Evolutionary conservation across 1,140 invertebrate species (phyloP), one percentile per base, ranked within the genome.

Genomic region (Neodiprion pinetum): DNA sequence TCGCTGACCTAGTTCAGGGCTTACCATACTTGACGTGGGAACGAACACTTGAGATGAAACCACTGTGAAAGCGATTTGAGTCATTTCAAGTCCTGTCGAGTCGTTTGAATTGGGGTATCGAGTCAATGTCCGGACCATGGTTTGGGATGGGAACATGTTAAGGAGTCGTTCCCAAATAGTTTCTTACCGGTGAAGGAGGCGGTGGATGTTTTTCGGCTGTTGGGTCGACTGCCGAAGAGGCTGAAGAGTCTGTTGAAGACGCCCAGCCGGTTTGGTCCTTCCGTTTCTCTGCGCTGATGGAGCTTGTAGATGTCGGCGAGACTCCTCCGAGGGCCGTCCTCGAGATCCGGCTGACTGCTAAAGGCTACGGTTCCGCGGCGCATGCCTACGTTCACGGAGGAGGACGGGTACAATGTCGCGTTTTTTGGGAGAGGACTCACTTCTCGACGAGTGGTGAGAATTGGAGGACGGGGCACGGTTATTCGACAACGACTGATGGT

Each of bases 331-430:
- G 82, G 76, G 71, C 80, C 84, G 71, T 80, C 81, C 48, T 86
- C 85, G 76, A 88, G 71, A 74, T 88, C 85, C 7, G 93, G 93
- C 80, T 94, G 92, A 14, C 93, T 94, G 84, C 92, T 93, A 86
- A 90, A 90, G 74, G 87, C 86, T 82, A 90, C 87, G 79, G 86
- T 87, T 83, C 86, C 87, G 74, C 87, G 85, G 72, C 86, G 83
- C 75, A 88, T 86, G 74, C 86, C 85, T 88, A 77, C 75, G 83
- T 82, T 78, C 72, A 83, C 73, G 78, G 77, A 49, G 74, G 71
- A 77, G 40, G 75, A 75, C 76, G 77, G 76, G 72, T 48, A 72
- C 70, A 72, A 77, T 5, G 53, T 61, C n/a, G 53, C 7, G 11
- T 61, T 65, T 65, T 21, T 23, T 11, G 12, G 50, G 28, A 17